A percentile compares a stretch with the other conserved stretches of the same genome.
phyloP scores from a whole-genome alignment of 2,113 vertebrate species.

The Pogona vitticeps region DNA sequence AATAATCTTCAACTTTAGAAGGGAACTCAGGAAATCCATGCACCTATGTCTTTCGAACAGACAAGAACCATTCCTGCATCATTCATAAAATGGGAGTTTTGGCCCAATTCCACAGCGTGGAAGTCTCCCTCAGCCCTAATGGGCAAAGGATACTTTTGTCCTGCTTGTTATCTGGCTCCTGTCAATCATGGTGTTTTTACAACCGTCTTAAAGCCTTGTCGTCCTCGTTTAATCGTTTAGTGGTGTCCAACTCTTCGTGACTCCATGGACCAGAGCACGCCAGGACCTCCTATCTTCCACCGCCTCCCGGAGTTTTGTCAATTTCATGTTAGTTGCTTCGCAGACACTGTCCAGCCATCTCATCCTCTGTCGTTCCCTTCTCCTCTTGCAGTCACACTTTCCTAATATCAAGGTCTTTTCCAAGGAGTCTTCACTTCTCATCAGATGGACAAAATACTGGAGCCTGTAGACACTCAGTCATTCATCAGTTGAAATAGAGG shows the following conservation, averaged over 20 bases:
- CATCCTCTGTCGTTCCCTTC: no score
- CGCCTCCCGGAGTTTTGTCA: no score
- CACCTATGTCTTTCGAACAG: not conserved
- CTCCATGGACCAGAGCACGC: no score
- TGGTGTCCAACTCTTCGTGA: no score
- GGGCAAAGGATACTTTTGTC: not conserved
- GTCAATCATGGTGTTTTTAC: not conserved
- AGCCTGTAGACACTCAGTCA: not conserved
- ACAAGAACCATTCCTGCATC: not conserved
- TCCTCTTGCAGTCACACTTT: no score
- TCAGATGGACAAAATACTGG: no score
- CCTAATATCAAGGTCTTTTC: no score
- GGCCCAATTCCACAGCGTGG: not conserved
- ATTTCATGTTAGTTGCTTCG: no score
- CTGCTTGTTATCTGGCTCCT: not conserved
- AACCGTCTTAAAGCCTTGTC: not conserved
- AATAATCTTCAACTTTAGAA: conserved; percentile 12
- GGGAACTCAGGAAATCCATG: not conserved
- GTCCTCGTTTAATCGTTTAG: conserved; percentile 4
- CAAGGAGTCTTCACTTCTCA: no score
- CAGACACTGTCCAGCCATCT: no score
- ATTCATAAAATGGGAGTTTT: not conserved
- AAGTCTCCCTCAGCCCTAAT: not conserved
- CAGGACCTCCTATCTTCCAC: no score
- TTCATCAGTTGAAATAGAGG: conserved; percentile 4